Percentiles rank a stretch among this genome's conserved stretches.
These are phyloP conservation scores for Tortricodes alternella DNA, from an alignment of 2,888 invertebrate species.

Conservation along the genomic window DNA sequence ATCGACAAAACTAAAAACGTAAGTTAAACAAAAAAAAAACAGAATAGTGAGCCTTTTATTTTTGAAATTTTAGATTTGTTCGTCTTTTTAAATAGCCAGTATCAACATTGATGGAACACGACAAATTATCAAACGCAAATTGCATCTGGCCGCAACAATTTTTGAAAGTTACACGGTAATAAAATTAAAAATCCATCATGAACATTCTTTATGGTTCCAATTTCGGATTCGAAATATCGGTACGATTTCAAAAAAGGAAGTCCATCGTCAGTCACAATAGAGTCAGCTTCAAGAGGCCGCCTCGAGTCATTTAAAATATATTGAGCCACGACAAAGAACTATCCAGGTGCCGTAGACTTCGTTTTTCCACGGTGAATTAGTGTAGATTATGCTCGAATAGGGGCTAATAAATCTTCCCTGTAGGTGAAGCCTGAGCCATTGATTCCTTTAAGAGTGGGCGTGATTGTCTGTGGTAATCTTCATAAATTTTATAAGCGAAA, in stretches of 20 bases:
- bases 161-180: slow-evolving; percentile 27
- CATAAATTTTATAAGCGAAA: slow-evolving; percentile 71
- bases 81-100: not conserved
- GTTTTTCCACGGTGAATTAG: slow-evolving; percentile 80
- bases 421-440: slow-evolving; percentile 61
- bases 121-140: not conserved
- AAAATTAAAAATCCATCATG: slow-evolving; percentile 26
- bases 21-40: not conserved
- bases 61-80: not conserved
- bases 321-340: slow-evolving; percentile 72
- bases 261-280: slow-evolving; percentile 71
- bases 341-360: slow-evolving; percentile 70
- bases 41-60: not conserved
- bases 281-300: slow-evolving; percentile 60
- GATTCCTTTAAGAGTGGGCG: slow-evolving; percentile 69
- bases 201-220: slow-evolving; percentile 23
- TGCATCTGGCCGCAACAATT: slow-evolving; percentile 7
- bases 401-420: slow-evolving; percentile 73
- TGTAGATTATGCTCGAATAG: slow-evolving; percentile 76
- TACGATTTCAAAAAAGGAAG: slow-evolving; percentile 64
- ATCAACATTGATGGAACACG: not conserved
- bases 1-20: slow-evolving; percentile 15
- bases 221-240: slow-evolving; percentile 41
- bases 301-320: slow-evolving; percentile 79
- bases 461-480: slow-evolving; percentile 71